Evolutionary conservation across 30 jellyfish, hydroid and myxozoan genomes (phyloP), one percentile per base, ranked within the genome.

Genomic region (Aurelia aurita complex sp. Pacific): DNA sequence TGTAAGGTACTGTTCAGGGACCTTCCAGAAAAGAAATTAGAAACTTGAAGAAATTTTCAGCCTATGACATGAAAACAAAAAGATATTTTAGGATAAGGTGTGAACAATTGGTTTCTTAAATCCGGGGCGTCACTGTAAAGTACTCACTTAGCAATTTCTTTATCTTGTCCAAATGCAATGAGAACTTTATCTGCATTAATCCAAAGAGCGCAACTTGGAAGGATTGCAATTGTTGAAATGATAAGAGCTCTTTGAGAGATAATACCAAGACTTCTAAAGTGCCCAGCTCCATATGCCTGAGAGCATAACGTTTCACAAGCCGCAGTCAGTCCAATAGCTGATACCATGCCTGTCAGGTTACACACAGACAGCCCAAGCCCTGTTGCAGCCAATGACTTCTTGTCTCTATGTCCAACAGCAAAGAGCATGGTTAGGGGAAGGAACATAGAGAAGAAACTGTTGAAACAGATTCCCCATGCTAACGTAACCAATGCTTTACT

Each of bases 211-310:
- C 78, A 65, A 18, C 76, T 57, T 34, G 96, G 96, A 1, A 86
- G 59, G 18, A 77, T 12, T 5, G 86, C 86, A 36, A 86, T 51
- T 4, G 29, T n/a, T 35, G 88, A 57, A 3, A 86, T 14, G 8
- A 86, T 17, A 1, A 76, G 14, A 8, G 96, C 89, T 63, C 86
- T 66, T 77, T 86, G 96, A 2, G 69, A 2, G 18, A 86, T 51
- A 33, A 86, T 54, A 19, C 96, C 96, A 86, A 62, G n/a, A 61
- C 88, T 51, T 23, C 89, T 76, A 74, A 34, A 62, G 12, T 85
- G 82, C 52, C 74, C 74, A 50, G 88, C 94, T 36, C 94, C 94
- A 65, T 17, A 73, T 36, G 96, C 96, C 63, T 86, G 96, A 12
- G 87, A 73, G 23, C 77, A 73, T 1, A 76, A 62, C 10, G 96